Percentiles rank a stretch among this genome's conserved stretches.
Conservation (phyloP, 2,888 invertebrate genomes). For the Aphodius granarius region DNA sequence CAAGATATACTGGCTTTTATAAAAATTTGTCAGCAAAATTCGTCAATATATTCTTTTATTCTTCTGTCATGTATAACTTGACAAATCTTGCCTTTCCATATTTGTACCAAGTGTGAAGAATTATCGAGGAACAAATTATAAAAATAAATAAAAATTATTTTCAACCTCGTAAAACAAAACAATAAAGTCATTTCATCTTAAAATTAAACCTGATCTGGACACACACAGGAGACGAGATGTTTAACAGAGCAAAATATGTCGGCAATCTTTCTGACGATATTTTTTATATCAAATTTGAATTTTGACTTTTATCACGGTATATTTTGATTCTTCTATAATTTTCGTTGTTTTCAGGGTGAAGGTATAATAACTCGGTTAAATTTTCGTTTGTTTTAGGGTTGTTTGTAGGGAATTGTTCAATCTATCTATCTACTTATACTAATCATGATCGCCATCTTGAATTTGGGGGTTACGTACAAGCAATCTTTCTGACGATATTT, state of each 20-base stretch:
- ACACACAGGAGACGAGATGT: neutral
- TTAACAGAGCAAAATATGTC: neutral
- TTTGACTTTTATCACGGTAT: constrained; percentile 21
- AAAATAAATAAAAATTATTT: neutral
- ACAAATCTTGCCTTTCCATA: too few species aligned
- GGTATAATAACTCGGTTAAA: constrained; percentile 1
- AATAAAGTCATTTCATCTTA: neutral
- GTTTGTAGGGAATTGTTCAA: neutral
- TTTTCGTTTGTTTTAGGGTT: neutral
- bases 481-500: too few species aligned
- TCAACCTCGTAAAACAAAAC: constrained; percentile 1
- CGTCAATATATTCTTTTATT: too few species aligned
- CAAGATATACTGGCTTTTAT: constrained; percentile 6
- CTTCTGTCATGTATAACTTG: too few species aligned
- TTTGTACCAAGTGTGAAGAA: neutral
- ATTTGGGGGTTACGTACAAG: too few species aligned
- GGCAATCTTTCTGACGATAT: constrained; percentile 6
- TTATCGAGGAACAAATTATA: neutral
- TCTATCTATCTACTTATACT: too few species aligned
- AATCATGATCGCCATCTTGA: too few species aligned
- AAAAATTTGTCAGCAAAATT: too few species aligned
- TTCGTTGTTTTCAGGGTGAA: neutral
- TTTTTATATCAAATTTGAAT: constrained; percentile 1
- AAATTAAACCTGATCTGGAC: neutral
- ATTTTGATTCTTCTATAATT: constrained; percentile 22